A percentile compares a stretch with the other conserved stretches of the same genome.
Evolutionary conservation across 2,113 vertebrate genomes (phyloP).

Genomic region (Eulemur rufifrons): DNA sequence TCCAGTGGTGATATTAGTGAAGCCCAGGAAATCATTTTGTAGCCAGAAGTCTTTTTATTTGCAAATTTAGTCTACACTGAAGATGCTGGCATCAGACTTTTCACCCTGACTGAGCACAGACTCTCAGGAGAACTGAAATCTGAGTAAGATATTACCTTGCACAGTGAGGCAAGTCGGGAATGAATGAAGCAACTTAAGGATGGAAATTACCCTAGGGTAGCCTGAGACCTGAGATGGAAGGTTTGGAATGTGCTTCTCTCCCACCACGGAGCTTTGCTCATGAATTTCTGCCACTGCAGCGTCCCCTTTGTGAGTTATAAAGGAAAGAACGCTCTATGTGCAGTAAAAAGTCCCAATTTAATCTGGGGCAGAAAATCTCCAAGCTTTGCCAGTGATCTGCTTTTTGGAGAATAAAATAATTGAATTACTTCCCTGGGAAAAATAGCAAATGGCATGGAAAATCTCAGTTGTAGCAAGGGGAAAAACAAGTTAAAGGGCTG

Average conservation of each 20-base stretch:
- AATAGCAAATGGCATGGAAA: conserved; percentile 40
- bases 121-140: neutral
- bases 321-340: neutral
- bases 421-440: conserved; percentile 26
- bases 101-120: neutral
- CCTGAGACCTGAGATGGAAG: neutral
- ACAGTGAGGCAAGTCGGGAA: neutral
- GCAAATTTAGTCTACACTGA: neutral
- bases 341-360: neutral
- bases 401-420: conserved; percentile 45
- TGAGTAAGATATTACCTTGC: neutral
- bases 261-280: neutral
- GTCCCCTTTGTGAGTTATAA: neutral
- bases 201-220: neutral
- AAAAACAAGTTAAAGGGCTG: neutral
- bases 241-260: neutral
- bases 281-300: neutral
- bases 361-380: conserved; percentile 31
- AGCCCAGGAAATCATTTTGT: neutral
- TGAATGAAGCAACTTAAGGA: neutral
- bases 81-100: neutral
- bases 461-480: neutral
- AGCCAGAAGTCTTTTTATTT: neutral
- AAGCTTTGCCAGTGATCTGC: conserved; percentile 22
- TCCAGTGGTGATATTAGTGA: neutral